phyloP scores from a whole-genome alignment of 64 coral and sea anemone species.

The Stylophora pistillata region DNA sequence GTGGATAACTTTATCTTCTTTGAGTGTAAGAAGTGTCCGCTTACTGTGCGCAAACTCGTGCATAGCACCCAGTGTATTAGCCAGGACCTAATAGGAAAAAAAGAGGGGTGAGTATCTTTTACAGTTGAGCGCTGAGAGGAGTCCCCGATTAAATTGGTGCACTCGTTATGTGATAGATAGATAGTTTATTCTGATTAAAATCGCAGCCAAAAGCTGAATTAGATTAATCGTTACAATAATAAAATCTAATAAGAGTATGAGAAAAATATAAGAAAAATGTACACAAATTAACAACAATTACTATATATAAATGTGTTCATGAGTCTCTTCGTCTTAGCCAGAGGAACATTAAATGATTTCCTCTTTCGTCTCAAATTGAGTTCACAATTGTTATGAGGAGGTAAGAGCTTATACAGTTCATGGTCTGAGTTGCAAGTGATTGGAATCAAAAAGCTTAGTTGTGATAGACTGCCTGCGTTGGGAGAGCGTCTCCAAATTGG shows the following conservation, averaged over 20 bases:
- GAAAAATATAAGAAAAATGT: too few species aligned
- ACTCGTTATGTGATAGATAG: background rate
- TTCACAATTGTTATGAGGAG: too few species aligned
- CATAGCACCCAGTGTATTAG: slow-evolving; percentile 76
- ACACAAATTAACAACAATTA: too few species aligned
- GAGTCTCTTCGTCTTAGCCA: too few species aligned
- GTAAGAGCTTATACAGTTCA: too few species aligned
- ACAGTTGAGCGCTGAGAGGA: too few species aligned
- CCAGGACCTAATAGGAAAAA: slow-evolving; percentile 43
- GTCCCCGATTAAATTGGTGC: too few species aligned
- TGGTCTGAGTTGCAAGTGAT: too few species aligned
- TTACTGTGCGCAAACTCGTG: slow-evolving; percentile 61
- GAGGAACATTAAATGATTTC: too few species aligned
- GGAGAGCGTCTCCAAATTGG: slow-evolving; percentile 19
- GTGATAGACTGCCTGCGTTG: slow-evolving; percentile 17
- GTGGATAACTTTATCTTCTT: slow-evolving; percentile 77
- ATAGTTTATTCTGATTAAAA: slow-evolving; percentile 43
- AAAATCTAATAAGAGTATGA: slow-evolving; percentile 16
- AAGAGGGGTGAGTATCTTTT: background rate
- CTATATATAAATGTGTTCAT: too few species aligned
- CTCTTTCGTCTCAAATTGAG: too few species aligned
- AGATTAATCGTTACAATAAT: slow-evolving; percentile 44
- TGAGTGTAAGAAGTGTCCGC: slow-evolving; percentile 45
- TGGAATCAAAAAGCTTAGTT: slow-evolving; percentile 31
- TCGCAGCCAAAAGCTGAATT: slow-evolving; percentile 49